Base-by-base conservation (phyloP, 2,888 invertebrate genomes). In the Neoaliturus tenellus region DNA sequence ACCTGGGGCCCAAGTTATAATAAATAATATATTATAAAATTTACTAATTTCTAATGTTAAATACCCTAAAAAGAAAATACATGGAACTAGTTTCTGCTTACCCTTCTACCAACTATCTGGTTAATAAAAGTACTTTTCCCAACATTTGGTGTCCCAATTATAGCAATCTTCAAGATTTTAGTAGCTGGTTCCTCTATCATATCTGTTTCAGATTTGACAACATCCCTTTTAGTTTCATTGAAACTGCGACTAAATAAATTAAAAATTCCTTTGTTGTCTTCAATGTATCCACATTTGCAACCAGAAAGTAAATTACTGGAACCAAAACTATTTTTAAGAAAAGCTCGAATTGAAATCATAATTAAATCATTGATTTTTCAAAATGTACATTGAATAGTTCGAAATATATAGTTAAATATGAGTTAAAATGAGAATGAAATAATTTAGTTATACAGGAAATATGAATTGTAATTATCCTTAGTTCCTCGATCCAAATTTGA, bases 111-210 rank as follows among this genome's bases (percentile, higher is more conserved):
- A 81, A 97, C 93, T 31, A 99, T 92, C 88, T 93, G 93, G 91
- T 99, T 99, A 39, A 98, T 96, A 39, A 99, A 92, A 0, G 98
- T 98, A 89, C 99, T 99, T 91, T 99, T 99, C 35, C 99, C 99
- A 78, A 95, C 95, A 93, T 99, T 99, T 3, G 99, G 99, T 17
- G 96, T 92, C 1, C 99, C 99, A 87, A 99, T 94, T 28, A 99
- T 94, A 8, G 98, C 97, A 33, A 98, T 94, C 90, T 94, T 94
- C 8, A 94, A 90, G n/a, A 93, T 89, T 91, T 89, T 91, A 8
- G 81, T 75, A 1, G 20, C 6, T n/a, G 48, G 48, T 10, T 75
- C 3, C 14, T 75, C 75, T 25, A 3, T 28, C 25, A 6, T 4
- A 31, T 25, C 25, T 62, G 28, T 17, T n/a, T 28, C 62, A 28